These are phyloP conservation scores for Poeciliopsis paucimaculata DNA, from an alignment of 2,797 vertebrate species.

Conservation along the genomic window DNA sequence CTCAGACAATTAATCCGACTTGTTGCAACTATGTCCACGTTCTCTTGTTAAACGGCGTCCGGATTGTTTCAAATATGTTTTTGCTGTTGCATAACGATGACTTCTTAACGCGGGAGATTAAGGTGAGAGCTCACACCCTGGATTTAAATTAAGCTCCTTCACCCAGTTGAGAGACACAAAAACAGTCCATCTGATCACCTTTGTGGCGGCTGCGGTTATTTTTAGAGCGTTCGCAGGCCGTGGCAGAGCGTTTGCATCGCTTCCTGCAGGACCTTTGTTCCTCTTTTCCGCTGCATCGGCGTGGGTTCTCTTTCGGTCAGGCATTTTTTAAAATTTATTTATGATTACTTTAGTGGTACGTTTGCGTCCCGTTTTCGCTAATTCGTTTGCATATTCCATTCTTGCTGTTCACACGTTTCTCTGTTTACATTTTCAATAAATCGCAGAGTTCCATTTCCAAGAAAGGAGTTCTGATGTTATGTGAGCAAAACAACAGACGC, in stretches of 20 bases:
- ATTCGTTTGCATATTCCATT: neutral
- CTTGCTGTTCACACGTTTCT: neutral
- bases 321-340: neutral
- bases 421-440: neutral
- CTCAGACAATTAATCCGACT: slow-evolving; percentile 9
- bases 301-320: neutral
- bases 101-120: neutral
- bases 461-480: neutral
- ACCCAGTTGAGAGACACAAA: neutral
- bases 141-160: neutral
- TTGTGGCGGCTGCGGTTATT: neutral
- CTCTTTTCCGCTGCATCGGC: neutral
- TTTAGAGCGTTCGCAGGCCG: slow-evolving; percentile 1
- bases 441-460: neutral
- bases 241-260: neutral
- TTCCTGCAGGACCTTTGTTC: neutral
- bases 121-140: neutral
- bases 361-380: neutral
- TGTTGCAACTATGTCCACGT: neutral
- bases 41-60: neutral
- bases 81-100: neutral
- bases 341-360: neutral
- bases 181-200: neutral
- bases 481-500: neutral
- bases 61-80: neutral